phyloP scores from a whole-genome alignment of 2,113 vertebrate genomes.

The Hassar affinis region DNA sequence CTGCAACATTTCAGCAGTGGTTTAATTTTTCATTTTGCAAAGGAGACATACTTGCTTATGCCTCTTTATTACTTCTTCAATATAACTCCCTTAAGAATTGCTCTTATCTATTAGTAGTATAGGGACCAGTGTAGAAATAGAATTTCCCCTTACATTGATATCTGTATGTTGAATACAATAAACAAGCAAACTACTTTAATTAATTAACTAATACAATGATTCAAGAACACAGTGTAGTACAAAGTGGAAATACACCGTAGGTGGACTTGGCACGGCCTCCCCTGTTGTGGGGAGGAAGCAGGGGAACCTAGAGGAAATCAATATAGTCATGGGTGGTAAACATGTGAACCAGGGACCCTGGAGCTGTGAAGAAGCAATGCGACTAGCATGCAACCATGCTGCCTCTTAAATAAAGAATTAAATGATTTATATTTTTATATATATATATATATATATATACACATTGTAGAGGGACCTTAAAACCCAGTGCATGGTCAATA shows the following conservation, averaged over 20 bases:
- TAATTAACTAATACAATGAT: neutral
- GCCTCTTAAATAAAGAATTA: neutral
- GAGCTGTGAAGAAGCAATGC: neutral
- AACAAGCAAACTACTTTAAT: neutral
- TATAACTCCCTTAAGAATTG: neutral
- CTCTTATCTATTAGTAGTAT: neutral
- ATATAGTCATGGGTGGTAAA: neutral
- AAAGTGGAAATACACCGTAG: neutral
- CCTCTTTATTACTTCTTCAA: neutral
- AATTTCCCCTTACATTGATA: neutral
- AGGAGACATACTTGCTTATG: neutral
- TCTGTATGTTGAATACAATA: neutral
- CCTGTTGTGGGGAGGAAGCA: neutral
- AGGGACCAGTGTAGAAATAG: neutral
- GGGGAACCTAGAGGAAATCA: neutral
- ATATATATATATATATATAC: too few relatives aligned
- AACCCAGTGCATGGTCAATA: neutral
- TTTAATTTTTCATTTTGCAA: neutral
- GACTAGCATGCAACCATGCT: neutral
- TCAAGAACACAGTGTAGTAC: neutral
- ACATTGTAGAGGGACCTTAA: neutral
- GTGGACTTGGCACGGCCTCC: neutral
- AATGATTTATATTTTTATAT: neutral
- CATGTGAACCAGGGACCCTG: neutral
- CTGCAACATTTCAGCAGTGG: neutral